Base-by-base conservation (phyloP, 1,140 invertebrate species). In the Drosophila guanche region DNA sequence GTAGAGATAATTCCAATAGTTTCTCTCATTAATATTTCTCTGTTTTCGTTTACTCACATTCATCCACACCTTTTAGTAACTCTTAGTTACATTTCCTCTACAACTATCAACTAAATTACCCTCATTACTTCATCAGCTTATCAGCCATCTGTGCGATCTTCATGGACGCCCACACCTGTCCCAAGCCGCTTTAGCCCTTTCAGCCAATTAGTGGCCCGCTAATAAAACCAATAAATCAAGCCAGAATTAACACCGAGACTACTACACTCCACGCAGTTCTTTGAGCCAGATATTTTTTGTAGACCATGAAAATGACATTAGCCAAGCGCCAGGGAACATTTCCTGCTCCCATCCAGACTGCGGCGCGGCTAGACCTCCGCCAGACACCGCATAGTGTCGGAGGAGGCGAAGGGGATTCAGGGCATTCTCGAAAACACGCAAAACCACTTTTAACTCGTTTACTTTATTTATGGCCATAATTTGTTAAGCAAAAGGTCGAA, bases 391-490 rank as follows among this genome's bases (percentile, higher is more conserved):
- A 46, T 37, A 45, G 59, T 59, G 42, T 14, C 55, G 42, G 33
- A 61, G 46, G 54, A 29, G 54, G 45, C 33, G 43, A 48, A 48
- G 37, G 46, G 40, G 41, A 25, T 8, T 8, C 41, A 33, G 61
- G 70, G 60, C 79, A 65, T 77, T 84, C 79, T 80, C 20, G 53
- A 73, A 53, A 75, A 86, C 83, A 86, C 83, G 78, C 83, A 88
- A 88, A 88, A 88, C 78, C 83, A 94, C 94, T 72, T 94, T 93
- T 76, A 95, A 75, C 86, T 90, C 86, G 86, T 90, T 90, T 79
- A 83, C 74, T 76, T 90, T 90, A 90, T 90, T 90, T 90, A 90
- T 90, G 86, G 60, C 71, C 81, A 90, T 89, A 90, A 90, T 90
- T 90, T 90, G 86, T 90, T 86, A 70, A 78, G 59, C 71, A 79